Evolutionary conservation across 2,797 vertebrate species (phyloP).

Genomic region (Botia almorhae): DNA sequence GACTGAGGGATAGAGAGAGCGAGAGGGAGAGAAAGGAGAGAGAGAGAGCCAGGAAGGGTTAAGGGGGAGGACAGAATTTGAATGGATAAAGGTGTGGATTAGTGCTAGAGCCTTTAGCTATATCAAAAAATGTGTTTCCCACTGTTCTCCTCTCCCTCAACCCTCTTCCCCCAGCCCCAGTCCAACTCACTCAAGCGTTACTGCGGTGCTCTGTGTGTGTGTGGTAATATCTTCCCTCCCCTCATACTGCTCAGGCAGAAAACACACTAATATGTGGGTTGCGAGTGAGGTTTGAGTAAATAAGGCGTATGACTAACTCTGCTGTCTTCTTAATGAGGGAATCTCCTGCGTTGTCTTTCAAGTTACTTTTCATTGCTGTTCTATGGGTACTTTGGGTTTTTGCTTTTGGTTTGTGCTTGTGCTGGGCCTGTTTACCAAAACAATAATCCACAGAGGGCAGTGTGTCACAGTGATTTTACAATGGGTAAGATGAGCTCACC

Average conservation of each 20-base stretch:
- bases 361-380: slow-evolving; percentile 33
- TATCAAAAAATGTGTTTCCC: slow-evolving; percentile 85
- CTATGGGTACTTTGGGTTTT: slow-evolving; percentile 17
- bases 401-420: slow-evolving; percentile 67
- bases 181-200: slow-evolving; percentile 82
- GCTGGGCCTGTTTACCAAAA: slow-evolving; percentile 27
- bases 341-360: slow-evolving; percentile 77
- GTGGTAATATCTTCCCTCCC: slow-evolving; percentile 56
- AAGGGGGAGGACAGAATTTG: slow-evolving; percentile 70
- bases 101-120: slow-evolving; percentile 80
- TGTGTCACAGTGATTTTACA: not conserved
- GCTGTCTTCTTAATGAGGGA: slow-evolving; percentile 77
- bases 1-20: slow-evolving; percentile 40
- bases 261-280: slow-evolving; percentile 53
- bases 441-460: too few species aligned
- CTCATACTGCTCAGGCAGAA: slow-evolving; percentile 48
- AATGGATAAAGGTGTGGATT: slow-evolving; percentile 82
- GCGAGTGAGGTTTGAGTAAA: slow-evolving; percentile 60
- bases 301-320: slow-evolving; percentile 77
- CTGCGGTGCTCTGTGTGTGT: slow-evolving; percentile 57
- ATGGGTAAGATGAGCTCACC: not conserved
- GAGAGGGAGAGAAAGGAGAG: slow-evolving; percentile 9
- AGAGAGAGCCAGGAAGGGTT: slow-evolving; percentile 47
- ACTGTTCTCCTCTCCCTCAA: slow-evolving; percentile 78
- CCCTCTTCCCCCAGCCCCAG: slow-evolving; percentile 68